Percentiles rank a stretch among this genome's conserved stretches.
phyloP scores from a whole-genome alignment of 2,888 invertebrate species.

The Temnothorax unifasciatus region DNA sequence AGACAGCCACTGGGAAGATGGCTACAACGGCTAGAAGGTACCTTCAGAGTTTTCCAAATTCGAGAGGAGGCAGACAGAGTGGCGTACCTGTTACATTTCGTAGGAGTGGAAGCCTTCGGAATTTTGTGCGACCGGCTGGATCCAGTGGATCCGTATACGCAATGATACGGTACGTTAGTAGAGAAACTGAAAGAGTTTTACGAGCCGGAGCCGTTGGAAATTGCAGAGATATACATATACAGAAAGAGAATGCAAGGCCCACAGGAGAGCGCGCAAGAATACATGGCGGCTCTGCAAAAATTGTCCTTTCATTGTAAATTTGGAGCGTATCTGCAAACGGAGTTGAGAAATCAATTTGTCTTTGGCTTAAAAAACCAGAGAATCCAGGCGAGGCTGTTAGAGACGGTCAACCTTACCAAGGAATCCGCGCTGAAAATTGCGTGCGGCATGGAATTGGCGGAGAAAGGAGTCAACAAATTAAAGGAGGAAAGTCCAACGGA shows the following conservation, averaged over 20 bases:
- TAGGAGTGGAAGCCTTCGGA: neutral
- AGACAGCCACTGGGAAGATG: neutral
- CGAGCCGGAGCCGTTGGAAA: neutral
- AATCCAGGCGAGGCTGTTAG: no score
- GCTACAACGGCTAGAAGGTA: neutral
- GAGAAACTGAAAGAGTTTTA: neutral
- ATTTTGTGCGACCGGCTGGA: neutral
- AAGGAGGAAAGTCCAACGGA: neutral
- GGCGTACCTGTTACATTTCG: neutral
- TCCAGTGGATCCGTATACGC: neutral
- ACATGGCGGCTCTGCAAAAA: slow-evolving; percentile 8
- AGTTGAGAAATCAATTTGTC: neutral
- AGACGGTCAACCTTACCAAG: no score
- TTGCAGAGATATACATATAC: neutral
- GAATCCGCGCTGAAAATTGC: neutral
- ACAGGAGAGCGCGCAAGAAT: neutral
- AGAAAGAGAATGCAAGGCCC: neutral
- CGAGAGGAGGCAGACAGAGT: neutral
- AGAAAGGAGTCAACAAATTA: neutral
- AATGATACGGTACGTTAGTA: neutral
- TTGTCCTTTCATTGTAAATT: neutral
- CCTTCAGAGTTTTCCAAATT: neutral
- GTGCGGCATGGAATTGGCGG: neutral
- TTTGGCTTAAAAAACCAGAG: no score
- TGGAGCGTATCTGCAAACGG: neutral